Conservation (phyloP, 1,140 invertebrate species). For the Trichonephila inaurata region DNA sequence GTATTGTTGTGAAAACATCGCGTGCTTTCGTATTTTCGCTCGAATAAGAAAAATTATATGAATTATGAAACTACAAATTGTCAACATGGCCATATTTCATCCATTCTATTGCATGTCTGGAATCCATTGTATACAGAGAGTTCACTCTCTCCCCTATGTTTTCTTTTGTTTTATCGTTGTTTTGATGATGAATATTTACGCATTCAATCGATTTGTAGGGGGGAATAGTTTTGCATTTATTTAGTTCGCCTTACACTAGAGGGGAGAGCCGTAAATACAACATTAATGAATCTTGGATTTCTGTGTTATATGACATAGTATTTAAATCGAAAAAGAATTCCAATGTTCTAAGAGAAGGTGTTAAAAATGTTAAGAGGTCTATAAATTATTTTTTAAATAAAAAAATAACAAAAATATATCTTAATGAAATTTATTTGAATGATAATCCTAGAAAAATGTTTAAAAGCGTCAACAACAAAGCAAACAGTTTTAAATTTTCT, state of each 20-base stretch:
- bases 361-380: no score
- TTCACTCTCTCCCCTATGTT: not conserved
- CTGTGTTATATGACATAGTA: no score
- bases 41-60: conserved; percentile 2
- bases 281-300: no score
- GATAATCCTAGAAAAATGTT: no score
- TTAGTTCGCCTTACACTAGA: not conserved
- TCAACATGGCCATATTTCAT: not conserved
- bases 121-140: not conserved
- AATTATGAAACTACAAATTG: not conserved
- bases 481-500: no score
- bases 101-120: not conserved
- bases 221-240: not conserved
- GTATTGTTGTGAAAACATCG: not conserved
- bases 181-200: not conserved
- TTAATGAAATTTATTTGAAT: no score
- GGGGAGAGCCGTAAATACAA: no score
- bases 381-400: no score
- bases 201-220: not conserved
- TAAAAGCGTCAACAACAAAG: no score
- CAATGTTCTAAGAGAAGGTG: no score
- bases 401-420: no score
- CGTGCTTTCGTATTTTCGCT: not conserved
- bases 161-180: not conserved
- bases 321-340: no score